These are phyloP conservation scores for Parascotia fuliginaria DNA, from an alignment of 2,888 invertebrate genomes.

Conservation along the genomic window DNA sequence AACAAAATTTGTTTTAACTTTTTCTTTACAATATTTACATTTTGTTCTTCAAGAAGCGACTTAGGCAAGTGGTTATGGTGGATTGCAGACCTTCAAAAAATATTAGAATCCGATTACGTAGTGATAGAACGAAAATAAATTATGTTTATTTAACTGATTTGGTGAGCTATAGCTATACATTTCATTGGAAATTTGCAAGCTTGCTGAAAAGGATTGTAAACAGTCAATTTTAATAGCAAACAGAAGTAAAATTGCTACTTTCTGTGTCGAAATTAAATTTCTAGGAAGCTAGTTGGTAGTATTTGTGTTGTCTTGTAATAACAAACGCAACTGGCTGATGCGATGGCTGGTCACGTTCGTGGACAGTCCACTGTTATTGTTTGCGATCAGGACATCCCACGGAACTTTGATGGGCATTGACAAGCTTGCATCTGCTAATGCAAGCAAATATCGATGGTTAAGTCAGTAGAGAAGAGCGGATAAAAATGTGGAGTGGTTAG, in stretches of 20 bases:
- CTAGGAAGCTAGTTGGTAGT: conserved; percentile 33
- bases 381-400: conserved; percentile 55
- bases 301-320: conserved; percentile 57
- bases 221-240: conserved; percentile 8
- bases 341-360: conserved; percentile 5
- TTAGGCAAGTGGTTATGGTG: too few species aligned
- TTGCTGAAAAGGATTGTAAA: not conserved
- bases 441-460: conserved; percentile 55
- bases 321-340: conserved; percentile 65
- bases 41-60: too few species aligned
- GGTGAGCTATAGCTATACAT: not conserved
- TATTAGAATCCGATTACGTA: conserved; percentile 10
- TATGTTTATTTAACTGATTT: conserved; percentile 5
- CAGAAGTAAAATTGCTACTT: conserved; percentile 15
- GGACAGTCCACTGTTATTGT: conserved; percentile 23
- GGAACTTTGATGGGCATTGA: conserved; percentile 48
- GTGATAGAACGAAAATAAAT: not conserved
- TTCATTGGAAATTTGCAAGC: not conserved
- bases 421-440: conserved; percentile 74
- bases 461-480: conserved; percentile 21
- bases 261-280: conserved; percentile 27
- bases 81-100: too few species aligned
- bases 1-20: too few species aligned
- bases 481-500: not conserved
- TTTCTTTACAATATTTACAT: too few species aligned